Percentiles rank a stretch among this genome's conserved stretches.
phyloP scores from a whole-genome alignment of 2,797 vertebrate genomes.

The Myripristis jacobus region DNA sequence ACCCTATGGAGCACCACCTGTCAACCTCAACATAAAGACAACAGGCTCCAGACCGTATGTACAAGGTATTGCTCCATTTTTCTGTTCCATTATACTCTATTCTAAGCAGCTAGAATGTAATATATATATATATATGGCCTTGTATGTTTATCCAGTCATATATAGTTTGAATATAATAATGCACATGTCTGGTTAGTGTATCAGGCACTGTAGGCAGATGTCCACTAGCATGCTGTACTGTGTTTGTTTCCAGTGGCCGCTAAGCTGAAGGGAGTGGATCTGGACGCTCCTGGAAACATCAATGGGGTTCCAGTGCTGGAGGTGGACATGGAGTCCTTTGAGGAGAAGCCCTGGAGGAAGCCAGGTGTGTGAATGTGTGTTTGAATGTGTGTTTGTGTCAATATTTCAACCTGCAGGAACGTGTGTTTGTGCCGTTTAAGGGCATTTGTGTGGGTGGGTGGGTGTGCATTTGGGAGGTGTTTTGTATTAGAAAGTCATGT shows the following conservation, averaged over 20 bases:
- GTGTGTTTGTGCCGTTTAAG: no score
- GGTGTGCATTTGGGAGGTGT: no score
- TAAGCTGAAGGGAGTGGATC: conserved; percentile 95
- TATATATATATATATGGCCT: no score
- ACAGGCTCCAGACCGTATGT: conserved; percentile 90
- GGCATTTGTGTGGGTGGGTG: no score
- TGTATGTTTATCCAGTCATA: not conserved
- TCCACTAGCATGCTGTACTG: conserved; percentile 3
- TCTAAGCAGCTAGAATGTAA: not conserved
- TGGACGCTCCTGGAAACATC: conserved; percentile 94
- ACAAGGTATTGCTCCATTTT: conserved; percentile 71
- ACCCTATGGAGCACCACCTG: conserved; percentile 93
- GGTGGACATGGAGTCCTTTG: conserved; percentile 97
- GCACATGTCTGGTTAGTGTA: not conserved
- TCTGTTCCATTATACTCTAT: not conserved
- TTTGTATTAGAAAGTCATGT: not conserved
- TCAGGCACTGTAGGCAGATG: no score
- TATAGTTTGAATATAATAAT: not conserved
- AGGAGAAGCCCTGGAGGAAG: conserved; percentile 99
- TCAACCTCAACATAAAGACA: conserved; percentile 98
- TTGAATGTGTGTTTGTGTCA: conserved; percentile 10
- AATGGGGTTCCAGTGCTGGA: conserved; percentile 95
- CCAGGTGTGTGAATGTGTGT: conserved; percentile 83
- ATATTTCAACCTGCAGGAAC: not conserved
- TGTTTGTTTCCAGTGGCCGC: conserved; percentile 68